A percentile compares a stretch with the other conserved stretches of the same genome.
Evolutionary conservation across 2,888 invertebrate species (phyloP).

Genomic region (Trachelus tabidus): DNA sequence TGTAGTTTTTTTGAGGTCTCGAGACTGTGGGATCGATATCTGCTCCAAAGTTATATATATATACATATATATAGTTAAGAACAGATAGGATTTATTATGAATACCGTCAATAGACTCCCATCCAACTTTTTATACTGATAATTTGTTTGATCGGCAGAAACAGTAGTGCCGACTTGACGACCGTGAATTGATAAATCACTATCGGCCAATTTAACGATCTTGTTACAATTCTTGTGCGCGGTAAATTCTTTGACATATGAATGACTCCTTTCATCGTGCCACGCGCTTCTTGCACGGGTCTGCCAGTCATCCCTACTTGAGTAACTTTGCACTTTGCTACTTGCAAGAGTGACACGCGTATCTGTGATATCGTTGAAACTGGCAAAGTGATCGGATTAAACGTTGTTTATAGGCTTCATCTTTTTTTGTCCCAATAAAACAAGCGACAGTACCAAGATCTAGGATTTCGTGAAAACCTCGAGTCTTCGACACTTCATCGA

Average conservation of each 20-base stretch:
- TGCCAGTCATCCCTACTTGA: neutral
- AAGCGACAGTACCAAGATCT: no score
- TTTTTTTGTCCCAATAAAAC: no score
- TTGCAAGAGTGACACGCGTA: neutral
- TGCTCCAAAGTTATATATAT: neutral
- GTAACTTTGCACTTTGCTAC: neutral
- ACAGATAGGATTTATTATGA: neutral
- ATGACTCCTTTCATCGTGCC: constrained; percentile 36
- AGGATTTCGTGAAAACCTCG: no score
- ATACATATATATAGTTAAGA: neutral
- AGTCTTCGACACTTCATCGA: neutral
- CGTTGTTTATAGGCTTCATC: no score
- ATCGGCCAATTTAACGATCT: constrained; percentile 38
- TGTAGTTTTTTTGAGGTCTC: neutral
- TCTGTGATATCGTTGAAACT: neutral
- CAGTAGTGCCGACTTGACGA: neutral
- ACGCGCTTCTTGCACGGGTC: constrained; percentile 27
- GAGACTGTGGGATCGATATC: neutral
- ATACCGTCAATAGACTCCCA: neutral
- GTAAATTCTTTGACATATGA: constrained; percentile 31
- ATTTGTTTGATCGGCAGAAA: neutral
- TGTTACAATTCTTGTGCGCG: constrained; percentile 34
- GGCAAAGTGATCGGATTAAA: neutral
- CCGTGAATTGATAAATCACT: neutral
- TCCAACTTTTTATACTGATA: neutral